Base-by-base conservation (phyloP, 1,140 invertebrate genomes). In the Papilio machaon region DNA sequence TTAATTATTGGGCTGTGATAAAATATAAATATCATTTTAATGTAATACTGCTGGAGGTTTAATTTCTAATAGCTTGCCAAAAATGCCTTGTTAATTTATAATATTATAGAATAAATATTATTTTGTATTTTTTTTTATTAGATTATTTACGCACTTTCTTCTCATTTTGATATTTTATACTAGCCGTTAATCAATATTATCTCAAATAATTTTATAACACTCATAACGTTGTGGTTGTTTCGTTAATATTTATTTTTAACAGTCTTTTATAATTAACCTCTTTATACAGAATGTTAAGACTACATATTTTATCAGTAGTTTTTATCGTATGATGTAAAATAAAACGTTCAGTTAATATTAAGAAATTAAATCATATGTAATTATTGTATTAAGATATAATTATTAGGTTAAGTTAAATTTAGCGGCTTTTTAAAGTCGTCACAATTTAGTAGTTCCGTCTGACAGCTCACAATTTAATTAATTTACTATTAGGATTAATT, bases 1-100 rank as follows among this genome's bases (percentile, higher is more conserved):
- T 86, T 81, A 87, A 84, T 86, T 85, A 87, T 88, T 87, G 86
- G 89, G 91, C 92, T 94, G 91, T 94, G 92, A 94, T 94, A 94
- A 88, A 87, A 83, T 80, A 80, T 35, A 35, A 15, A 85, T 81
- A 82, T 81, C 17, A 67, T 78, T 38, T 78, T 75, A 47, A 74
- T 11, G 73, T 80, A 60, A 83, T 83, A 47, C 54, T 79, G 74
- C 73, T 73, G 73, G 49, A 73, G 58, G 76, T 73, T 77, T 78
- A 80, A 19, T 46, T 70, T 76, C 3, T 35, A 52, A 76, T 49
- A 54, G 47, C 47, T 52, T 49, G 74, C n/a, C 6, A 30, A 49
- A 76, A 49, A n/a, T 76, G 19, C 74, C 23, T 30, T 76, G 46
- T 49, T 76, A 49, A 15, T 49, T 75, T 75, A 75, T 74, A 1